Evolutionary conservation across 2,888 invertebrate species (phyloP).

Genomic region (Conomelus anceps): DNA sequence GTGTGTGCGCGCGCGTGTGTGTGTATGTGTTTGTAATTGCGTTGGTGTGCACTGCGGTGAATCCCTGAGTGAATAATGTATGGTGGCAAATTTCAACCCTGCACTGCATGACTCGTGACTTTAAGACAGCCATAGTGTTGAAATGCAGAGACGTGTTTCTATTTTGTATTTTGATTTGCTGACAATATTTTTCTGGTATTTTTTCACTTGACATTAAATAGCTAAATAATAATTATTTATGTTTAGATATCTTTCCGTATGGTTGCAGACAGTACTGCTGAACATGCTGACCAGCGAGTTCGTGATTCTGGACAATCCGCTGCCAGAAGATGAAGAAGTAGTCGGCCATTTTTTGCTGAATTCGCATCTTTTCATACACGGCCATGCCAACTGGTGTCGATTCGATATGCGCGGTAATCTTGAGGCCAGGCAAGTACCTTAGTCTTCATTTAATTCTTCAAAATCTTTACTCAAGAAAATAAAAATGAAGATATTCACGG

Average conservation of each 20-base stretch:
- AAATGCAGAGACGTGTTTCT: no score
- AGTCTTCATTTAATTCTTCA: no score
- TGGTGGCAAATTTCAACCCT: background rate
- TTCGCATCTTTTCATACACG: constrained; percentile 69
- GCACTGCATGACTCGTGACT: background rate
- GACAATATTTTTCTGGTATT: no score
- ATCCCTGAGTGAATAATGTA: background rate
- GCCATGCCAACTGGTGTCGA: constrained; percentile 65
- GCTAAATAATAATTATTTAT: background rate
- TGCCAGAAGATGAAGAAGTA: constrained; percentile 59
- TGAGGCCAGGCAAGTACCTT: constrained; percentile 52
- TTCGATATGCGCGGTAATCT: constrained; percentile 72
- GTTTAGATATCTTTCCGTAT: background rate
- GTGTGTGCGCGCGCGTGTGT: no score
- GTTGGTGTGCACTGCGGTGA: no score
- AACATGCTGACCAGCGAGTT: constrained; percentile 94
- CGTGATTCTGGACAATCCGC: constrained; percentile 75
- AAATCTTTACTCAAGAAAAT: no score
- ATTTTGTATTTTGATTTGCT: no score
- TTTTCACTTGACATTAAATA: no score
- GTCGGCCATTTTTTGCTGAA: constrained; percentile 60
- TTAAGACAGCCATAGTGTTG: no score
- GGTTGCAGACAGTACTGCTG: constrained; percentile 70
- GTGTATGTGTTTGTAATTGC: no score
- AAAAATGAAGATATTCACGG: no score